phyloP scores from a whole-genome alignment of 2,113 vertebrate genomes.

The Eleginops maclovinus region DNA sequence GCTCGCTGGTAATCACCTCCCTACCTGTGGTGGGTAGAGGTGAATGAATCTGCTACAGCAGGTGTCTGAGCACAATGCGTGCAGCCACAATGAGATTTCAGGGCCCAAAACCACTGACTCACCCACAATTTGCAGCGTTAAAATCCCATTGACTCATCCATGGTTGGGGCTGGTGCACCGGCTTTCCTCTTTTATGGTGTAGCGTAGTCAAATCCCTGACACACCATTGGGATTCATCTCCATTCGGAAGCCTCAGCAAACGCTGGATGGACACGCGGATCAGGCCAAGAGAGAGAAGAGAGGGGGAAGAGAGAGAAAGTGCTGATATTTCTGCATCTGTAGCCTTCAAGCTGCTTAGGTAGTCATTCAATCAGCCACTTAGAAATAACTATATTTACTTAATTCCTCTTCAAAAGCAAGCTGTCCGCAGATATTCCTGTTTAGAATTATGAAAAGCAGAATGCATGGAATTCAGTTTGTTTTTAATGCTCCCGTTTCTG shows the following conservation, averaged over 20 bases:
- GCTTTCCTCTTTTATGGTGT: conserved; percentile 60
- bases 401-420: conserved; percentile 54
- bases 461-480: conserved; percentile 17
- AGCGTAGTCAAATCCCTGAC: conserved; percentile 72
- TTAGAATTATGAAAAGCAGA: conserved; percentile 42
- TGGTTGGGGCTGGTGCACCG: conserved; percentile 40
- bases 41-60: conserved; percentile 76
- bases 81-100: conserved; percentile 74
- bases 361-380: conserved; percentile 61
- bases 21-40: conserved; percentile 52
- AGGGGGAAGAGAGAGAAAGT: conserved; percentile 13
- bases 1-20: conserved; percentile 59
- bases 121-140: conserved; percentile 63
- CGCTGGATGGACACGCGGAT: conserved; percentile 71
- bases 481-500: conserved; percentile 33
- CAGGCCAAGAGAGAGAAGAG: conserved; percentile 50
- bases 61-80: conserved; percentile 66
- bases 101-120: conserved; percentile 73
- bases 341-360: conserved; percentile 69
- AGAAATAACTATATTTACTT: conserved; percentile 49
- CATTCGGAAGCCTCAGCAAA: conserved; percentile 78
- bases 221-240: conserved; percentile 73
- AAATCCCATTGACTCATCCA: conserved; percentile 76
- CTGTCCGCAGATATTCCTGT: conserved; percentile 31
- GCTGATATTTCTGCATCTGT: conserved; percentile 59